Conservation (phyloP, 2,797 vertebrate species). For the Atherinosoma microstoma region DNA sequence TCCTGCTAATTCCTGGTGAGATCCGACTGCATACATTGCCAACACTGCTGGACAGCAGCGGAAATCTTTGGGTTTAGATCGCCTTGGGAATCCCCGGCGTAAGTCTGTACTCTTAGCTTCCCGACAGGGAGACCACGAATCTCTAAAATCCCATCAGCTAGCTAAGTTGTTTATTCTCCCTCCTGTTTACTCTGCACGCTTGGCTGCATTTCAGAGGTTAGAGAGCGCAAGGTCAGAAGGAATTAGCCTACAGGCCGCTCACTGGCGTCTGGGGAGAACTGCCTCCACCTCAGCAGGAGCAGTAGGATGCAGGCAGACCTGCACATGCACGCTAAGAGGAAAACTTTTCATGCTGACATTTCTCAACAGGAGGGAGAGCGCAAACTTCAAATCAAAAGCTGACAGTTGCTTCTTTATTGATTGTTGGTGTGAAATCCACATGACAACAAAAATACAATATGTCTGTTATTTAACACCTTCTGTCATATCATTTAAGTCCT, state of each 20-base stretch:
- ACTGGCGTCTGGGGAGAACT: constrained; percentile 25
- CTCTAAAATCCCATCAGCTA: constrained; percentile 64
- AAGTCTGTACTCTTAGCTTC: constrained; percentile 20
- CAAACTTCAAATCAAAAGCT: constrained; percentile 25
- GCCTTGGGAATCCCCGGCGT: constrained; percentile 23
- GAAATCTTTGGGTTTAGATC: constrained; percentile 18
- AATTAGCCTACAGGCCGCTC: constrained; percentile 47
- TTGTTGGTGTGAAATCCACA: constrained; percentile 12
- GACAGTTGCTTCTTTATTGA: not conserved
- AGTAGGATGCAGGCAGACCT: constrained; percentile 5
- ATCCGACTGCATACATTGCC: constrained; percentile 26
- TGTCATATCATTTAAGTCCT: not conserved
- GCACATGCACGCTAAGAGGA: not conserved
- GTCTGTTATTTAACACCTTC: not conserved
- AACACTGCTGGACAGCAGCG: constrained; percentile 18
- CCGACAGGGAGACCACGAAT: constrained; percentile 7
- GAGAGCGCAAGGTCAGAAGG: constrained; percentile 58
- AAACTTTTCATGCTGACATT: constrained; percentile 6
- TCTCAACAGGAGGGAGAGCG: constrained; percentile 32
- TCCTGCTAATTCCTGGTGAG: constrained; percentile 1
- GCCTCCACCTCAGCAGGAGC: constrained; percentile 3
- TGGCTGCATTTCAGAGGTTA: constrained; percentile 55
- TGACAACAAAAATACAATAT: not conserved
- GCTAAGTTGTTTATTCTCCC: constrained; percentile 66
- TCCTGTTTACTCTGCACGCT: constrained; percentile 63